These are phyloP conservation scores for Muscicapa adusta DNA, from an alignment of 2,113 vertebrate species.

Conservation along the genomic window DNA sequence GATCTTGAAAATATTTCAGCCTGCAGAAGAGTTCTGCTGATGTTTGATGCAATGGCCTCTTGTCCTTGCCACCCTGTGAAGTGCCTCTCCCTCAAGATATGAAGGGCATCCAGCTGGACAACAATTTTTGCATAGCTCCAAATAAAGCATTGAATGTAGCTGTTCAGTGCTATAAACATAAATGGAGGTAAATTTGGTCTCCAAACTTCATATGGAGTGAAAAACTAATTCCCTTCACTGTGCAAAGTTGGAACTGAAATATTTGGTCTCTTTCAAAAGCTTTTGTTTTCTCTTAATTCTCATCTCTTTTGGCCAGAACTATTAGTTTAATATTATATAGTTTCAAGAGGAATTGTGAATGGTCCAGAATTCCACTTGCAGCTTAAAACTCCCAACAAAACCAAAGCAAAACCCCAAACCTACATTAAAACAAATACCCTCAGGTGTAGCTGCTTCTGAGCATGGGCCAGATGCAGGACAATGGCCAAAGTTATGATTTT, in stretches of 20 bases:
- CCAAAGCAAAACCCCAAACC: not conserved
- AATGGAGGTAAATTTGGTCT: not conserved
- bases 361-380: not conserved
- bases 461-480: not conserved
- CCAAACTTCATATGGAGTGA: not conserved
- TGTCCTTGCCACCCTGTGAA: not conserved
- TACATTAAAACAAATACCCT: not conserved
- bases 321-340: not conserved
- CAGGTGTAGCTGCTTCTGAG: not conserved
- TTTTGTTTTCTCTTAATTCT: constrained; percentile 12
- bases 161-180: not conserved
- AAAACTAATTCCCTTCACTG: not conserved
- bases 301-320: not conserved
- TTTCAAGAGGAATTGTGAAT: not conserved
- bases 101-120: not conserved
- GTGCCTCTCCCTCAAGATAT: not conserved
- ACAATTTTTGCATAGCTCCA: not conserved
- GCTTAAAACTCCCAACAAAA: not conserved
- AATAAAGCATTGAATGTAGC: not conserved
- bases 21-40: not conserved
- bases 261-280: not conserved
- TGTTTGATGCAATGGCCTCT: not conserved
- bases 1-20: not conserved
- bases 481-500: not conserved
- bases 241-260: not conserved